Percentiles rank a stretch among this genome's conserved stretches.
These are phyloP conservation scores for Dilophus febrilis DNA, from an alignment of 2,888 invertebrate species.

Conservation along the genomic window DNA sequence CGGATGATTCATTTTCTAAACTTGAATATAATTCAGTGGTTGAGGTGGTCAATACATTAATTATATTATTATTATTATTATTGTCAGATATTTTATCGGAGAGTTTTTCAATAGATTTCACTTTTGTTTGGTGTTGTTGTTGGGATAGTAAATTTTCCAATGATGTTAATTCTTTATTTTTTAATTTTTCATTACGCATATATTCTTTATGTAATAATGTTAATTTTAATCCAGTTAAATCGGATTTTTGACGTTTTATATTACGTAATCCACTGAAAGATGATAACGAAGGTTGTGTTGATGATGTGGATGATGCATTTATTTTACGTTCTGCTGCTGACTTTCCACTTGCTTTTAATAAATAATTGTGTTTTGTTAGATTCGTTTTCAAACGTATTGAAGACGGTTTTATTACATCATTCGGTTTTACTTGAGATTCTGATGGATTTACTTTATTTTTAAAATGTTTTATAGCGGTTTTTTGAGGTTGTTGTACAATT, in stretches of 20 bases:
- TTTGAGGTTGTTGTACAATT: neutral
- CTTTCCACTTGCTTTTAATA: neutral
- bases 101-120: neutral
- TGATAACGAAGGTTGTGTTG: too few relatives aligned
- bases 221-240: conserved; percentile 40
- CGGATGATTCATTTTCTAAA: neutral
- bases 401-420: neutral
- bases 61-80: conserved; percentile 18
- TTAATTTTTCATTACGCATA: conserved; percentile 26
- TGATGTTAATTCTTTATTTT: conserved; percentile 1
- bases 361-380: neutral
- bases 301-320: too few relatives aligned
- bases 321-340: neutral
- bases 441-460: too few relatives aligned
- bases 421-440: neutral
- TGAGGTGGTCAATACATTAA: conserved; percentile 30
- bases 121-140: neutral
- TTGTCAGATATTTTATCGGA: conserved; percentile 9
- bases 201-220: conserved; percentile 29
- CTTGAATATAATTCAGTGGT: conserved; percentile 25
- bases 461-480: too few relatives aligned
- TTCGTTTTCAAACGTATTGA: neutral
- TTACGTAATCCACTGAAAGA: neutral
- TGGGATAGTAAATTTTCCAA: too few relatives aligned
- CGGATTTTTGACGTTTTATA: conserved; percentile 39